Percentiles rank a stretch among this genome's conserved stretches.
These are phyloP conservation scores for Trachythela sp. DNA, from an alignment of 64 coral and sea anemone species.

Conservation along the genomic window DNA sequence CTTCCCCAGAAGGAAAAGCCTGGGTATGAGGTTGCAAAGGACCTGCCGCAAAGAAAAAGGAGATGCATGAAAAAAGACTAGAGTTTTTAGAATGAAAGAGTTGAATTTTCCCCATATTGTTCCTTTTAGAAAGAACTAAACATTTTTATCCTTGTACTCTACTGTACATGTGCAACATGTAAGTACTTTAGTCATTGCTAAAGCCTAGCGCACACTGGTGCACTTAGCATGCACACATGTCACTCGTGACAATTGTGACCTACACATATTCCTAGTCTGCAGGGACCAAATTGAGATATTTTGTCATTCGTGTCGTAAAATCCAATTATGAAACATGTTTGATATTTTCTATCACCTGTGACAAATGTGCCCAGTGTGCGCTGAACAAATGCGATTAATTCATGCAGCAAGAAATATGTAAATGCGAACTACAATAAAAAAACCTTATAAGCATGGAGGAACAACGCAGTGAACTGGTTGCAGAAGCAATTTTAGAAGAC, in stretches of 20 bases:
- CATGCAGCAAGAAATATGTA: background rate
- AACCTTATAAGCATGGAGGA: background rate
- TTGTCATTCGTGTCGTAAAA: background rate
- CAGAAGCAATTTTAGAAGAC: background rate
- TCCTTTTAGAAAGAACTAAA: no score
- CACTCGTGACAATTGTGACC: background rate
- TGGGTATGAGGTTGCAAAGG: no score
- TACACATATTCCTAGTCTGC: background rate
- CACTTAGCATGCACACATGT: no score
- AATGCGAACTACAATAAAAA: no score
- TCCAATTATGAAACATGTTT: slow-evolving; percentile 1
- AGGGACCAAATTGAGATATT: background rate
- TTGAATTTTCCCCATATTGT: no score
- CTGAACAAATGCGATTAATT: background rate
- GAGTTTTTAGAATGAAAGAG: no score
- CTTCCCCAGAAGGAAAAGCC: no score
- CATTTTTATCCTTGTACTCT: no score
- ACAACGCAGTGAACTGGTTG: background rate
- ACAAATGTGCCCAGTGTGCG: background rate
- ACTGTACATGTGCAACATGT: no score
- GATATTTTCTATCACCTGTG: background rate
- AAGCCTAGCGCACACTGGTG: background rate
- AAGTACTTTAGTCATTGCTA: no score
- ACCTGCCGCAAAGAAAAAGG: no score
- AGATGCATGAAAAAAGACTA: no score